Evolutionary conservation across 2,113 vertebrate species (phyloP).

Genomic region (Montifringilla adamsi): DNA sequence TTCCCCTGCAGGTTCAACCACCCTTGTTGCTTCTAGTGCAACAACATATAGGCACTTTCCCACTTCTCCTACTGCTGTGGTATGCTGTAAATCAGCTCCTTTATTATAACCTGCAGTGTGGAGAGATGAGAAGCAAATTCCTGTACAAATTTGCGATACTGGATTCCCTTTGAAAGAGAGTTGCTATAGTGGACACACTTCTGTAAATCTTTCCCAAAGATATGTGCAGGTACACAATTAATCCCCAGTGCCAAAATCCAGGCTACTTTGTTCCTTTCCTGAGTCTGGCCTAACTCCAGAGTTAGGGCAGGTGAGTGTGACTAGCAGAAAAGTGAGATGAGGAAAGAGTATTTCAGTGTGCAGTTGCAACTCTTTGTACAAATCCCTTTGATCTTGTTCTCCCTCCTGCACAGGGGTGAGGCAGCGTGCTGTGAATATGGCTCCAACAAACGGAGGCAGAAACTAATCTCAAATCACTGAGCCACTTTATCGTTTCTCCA

Average conservation of each 20-base stretch:
- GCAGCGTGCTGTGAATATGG: neutral
- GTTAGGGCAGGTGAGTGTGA: neutral
- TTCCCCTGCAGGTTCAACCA: neutral
- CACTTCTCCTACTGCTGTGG: neutral
- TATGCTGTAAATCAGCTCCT: neutral
- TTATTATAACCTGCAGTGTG: neutral
- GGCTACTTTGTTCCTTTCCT: neutral
- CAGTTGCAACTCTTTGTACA: neutral
- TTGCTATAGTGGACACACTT: neutral
- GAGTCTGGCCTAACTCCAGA: neutral
- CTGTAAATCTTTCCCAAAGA: neutral
- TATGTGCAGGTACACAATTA: neutral
- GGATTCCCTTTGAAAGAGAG: neutral
- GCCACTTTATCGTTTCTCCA: neutral
- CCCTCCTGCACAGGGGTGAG: neutral
- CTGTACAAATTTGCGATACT: neutral
- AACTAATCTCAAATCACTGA: neutral
- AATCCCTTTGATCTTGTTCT: neutral
- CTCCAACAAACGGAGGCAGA: neutral
- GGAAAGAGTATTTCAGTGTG: neutral
- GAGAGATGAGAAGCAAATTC: neutral
- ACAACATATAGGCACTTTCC: neutral
- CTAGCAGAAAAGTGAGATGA: neutral
- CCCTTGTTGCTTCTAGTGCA: neutral
- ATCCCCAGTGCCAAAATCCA: neutral